Evolutionary conservation across 2,797 vertebrate genomes (phyloP), one percentile per base, ranked within the genome.

Genomic region (Gadopsis marmoratus): DNA sequence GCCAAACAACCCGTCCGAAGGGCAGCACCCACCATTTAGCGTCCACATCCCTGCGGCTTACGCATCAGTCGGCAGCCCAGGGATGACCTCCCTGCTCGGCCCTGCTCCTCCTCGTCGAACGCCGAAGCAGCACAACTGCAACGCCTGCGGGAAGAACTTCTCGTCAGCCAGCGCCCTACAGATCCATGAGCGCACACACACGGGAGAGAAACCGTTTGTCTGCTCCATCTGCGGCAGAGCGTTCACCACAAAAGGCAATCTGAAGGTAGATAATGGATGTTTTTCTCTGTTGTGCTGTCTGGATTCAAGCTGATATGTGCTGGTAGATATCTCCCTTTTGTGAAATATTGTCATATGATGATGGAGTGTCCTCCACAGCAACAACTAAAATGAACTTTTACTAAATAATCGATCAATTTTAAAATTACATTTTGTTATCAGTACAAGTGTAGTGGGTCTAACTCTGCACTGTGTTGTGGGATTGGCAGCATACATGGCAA

Each of bases 131-230:
- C 98, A 99, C 96, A 98, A 98, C 95, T 99, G 98, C 94, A 97
- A 96, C 79, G 97, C 91, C 0, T 99, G 98, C 8, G 97, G 97
- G 87, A 99, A 99, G 96, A 99, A 98, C 96, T 99, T 99, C 95
- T 99, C 98, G 14, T 99, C 98, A 16, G 98, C 97, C 93, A 99
- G 98, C 71, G 98, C 98, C 78, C 96, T 99, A 79, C 98, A 99
- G 97, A 99, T 99, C 95, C 98, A 99, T 5, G 97, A 98, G 92
- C 97, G 98, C 86, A 99, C 97, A 19, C 98, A 99, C 96, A 99
- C 98, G 0, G 98, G 98, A 79, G 98, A 99, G 96, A 99, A 99
- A 91, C 98, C 98, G 0, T 99, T 99, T 54, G 97, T 97, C 92
- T 99, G 98, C 94, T 97, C 97, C 86, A 95, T 99, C 94, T 99